Conservation (phyloP, 2,888 invertebrate species). For the Stegophylla sp. region DNA sequence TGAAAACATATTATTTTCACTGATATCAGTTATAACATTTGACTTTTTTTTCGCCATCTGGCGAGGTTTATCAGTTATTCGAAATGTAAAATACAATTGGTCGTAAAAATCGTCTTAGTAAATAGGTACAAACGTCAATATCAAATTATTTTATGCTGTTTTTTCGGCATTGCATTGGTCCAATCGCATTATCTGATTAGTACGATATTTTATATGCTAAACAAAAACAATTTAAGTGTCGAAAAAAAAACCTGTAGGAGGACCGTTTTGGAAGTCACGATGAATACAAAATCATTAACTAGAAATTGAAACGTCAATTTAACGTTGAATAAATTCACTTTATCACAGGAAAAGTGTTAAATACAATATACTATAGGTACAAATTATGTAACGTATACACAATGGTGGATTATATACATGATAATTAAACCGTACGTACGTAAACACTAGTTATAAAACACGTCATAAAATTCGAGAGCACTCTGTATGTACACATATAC, state of each 20-base stretch:
- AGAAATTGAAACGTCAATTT: neutral
- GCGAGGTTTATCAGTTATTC: no score
- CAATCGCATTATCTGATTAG: neutral
- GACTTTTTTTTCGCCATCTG: no score
- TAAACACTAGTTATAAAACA: no score
- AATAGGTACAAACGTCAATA: constrained; percentile 17
- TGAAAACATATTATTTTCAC: constrained; percentile 5
- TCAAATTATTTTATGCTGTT: neutral
- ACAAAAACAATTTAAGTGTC: neutral
- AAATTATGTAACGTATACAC: neutral
- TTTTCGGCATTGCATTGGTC: neutral
- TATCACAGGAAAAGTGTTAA: constrained; percentile 25
- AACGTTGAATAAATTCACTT: constrained; percentile 16
- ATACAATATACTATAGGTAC: neutral
- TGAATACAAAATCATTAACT: neutral
- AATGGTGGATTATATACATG: neutral
- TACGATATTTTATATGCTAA: neutral
- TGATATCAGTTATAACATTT: no score
- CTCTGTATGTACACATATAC: neutral
- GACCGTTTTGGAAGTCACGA: no score
- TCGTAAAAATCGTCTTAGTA: neutral
- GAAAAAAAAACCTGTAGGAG: neutral
- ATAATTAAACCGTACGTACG: neutral
- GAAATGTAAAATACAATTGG: constrained; percentile 6
- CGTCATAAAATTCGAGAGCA: constrained; percentile 22